phyloP scores from a whole-genome alignment of 2,797 vertebrate species.

The Microhierax caerulescens region DNA sequence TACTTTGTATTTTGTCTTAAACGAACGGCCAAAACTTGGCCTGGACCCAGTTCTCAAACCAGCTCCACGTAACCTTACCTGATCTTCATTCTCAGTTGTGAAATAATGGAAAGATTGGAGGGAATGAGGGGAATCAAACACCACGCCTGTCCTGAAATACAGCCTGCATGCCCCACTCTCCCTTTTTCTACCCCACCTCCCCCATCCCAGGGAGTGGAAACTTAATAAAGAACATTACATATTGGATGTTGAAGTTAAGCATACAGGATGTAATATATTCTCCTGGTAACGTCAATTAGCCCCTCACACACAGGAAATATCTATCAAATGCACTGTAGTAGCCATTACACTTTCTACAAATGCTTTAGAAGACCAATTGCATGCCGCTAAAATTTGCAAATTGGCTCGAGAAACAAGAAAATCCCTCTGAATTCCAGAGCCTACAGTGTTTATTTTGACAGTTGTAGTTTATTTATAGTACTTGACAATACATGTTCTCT shows the following conservation, averaged over 20 bases:
- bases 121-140: background rate
- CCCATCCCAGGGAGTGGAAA: background rate
- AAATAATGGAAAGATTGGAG: background rate
- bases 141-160: background rate
- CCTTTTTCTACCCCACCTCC: background rate
- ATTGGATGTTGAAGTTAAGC: background rate
- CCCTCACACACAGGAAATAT: background rate
- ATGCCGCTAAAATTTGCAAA: background rate
- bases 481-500: constrained; percentile 25
- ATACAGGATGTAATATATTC: background rate
- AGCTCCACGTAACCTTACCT: background rate
- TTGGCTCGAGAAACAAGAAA: constrained; percentile 2
- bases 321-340: background rate
- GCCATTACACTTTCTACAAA: background rate
- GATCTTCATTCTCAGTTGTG: background rate
- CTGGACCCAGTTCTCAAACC: background rate
- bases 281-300: background rate
- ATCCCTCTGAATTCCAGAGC: background rate
- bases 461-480: constrained; percentile 43
- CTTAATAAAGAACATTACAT: background rate
- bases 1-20: constrained; percentile 24
- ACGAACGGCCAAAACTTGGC: constrained; percentile 24
- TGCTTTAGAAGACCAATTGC: background rate
- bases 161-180: background rate
- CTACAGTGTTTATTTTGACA: constrained; percentile 31